Base-by-base conservation (phyloP, 2,888 invertebrate genomes). In the Limnephilus lunatus region DNA sequence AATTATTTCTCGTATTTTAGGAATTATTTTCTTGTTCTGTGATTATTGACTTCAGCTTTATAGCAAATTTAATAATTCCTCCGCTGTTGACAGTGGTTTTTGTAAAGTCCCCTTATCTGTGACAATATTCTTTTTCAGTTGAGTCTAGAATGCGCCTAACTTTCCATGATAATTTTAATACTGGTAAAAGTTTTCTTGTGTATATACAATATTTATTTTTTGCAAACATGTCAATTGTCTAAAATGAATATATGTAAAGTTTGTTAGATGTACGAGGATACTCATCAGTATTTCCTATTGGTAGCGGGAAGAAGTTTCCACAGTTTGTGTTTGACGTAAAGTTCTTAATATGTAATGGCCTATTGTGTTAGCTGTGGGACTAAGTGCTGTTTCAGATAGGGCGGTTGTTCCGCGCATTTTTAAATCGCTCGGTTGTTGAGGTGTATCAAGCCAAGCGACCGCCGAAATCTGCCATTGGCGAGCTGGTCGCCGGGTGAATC, bases 151-250 rank as follows among this genome's bases (percentile, higher is more conserved):
- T 1, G 5, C 68, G 2, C 68, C 5, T 53, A 53, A 9, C 68
- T 68, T 68, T 68, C 68, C 68, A 68, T 68, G 68, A 68, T 68
- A n/a, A 68, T 68, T 68, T 68, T 68, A 25, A 25, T 25, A n/a
- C 68, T n/a, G 68, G 68, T 68, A n/a, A n/a, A 68, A 68, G 25
- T 88, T 44, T 85, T 91, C 19, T 81, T 80, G 14, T 83, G 82
- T 86, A 80, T 87, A 32, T 30, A 53, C 81, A 82, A 35, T 31
- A 81, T 85, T 94, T 91, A 90, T 94, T 94, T 92, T 94, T 53
- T 68, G 89, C 80, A 30, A 89, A 89, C n/a, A 30, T 89, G 82
- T 82, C 82, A 82, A 82, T 82, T 82, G 82, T 31, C 82, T 82
- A 32, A 32, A 32, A 31, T 82, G 31, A 31, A 82, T 82, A 9